Percentiles rank a stretch among this genome's conserved stretches.
These are phyloP conservation scores for Stenopsyche tienmushanensis DNA, from an alignment of 1,140 invertebrate genomes.

Conservation along the genomic window DNA sequence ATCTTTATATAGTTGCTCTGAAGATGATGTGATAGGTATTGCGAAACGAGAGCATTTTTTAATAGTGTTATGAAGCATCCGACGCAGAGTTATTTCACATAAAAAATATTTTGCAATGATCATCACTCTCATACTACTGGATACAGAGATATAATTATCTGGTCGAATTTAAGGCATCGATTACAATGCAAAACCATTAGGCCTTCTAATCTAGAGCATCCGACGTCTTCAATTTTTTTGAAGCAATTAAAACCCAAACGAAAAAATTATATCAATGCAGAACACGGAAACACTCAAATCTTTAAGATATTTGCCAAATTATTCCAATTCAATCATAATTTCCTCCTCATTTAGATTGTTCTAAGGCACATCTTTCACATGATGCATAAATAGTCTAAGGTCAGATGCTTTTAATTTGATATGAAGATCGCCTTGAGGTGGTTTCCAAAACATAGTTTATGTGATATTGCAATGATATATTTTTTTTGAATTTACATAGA, in stretches of 20 bases:
- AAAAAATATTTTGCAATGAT: constrained; percentile 4
- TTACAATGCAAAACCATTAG: not conserved
- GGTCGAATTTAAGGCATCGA: not conserved
- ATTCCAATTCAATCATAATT: constrained; percentile 4
- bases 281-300: not conserved
- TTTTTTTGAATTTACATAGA: not conserved
- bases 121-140: not conserved
- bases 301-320: not conserved
- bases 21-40: constrained; percentile 15
- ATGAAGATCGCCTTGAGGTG: not conserved
- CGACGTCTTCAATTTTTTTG: not conserved
- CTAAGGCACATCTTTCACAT: not conserved
- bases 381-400: not conserved
- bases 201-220: not conserved
- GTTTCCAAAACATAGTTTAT: not conserved
- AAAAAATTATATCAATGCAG: not conserved
- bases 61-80: constrained; percentile 11
- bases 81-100: not conserved
- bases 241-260: not conserved
- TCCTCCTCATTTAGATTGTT: not conserved
- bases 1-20: constrained; percentile 20
- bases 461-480: not conserved
- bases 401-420: not conserved
- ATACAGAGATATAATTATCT: not conserved
- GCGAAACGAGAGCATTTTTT: constrained; percentile 27